These are phyloP conservation scores for Stomatorhinus walkeri DNA, from an alignment of 2,797 vertebrate genomes.

Conservation along the genomic window DNA sequence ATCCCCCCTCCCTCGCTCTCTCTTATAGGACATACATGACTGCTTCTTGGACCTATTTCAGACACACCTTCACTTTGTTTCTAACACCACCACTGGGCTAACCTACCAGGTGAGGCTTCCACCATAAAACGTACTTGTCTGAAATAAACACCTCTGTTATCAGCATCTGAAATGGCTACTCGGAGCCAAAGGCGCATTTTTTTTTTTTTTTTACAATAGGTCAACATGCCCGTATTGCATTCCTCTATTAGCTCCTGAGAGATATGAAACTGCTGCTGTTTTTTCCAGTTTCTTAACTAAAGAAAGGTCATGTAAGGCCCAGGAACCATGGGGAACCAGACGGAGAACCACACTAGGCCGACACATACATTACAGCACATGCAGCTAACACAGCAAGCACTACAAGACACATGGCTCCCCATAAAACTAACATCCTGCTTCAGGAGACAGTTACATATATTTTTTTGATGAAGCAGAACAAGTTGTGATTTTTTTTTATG, in stretches of 20 bases:
- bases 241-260: not conserved
- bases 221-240: not conserved
- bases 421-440: not conserved
- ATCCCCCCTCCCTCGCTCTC: not conserved
- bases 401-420: not conserved
- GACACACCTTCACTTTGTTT: slow-evolving; percentile 89
- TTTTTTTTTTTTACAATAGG: not conserved
- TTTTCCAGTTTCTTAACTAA: not conserved
- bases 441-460: not conserved
- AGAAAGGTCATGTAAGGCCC: not conserved
- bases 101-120: slow-evolving; percentile 76
- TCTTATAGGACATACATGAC: slow-evolving; percentile 74
- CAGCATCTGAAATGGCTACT: not conserved
- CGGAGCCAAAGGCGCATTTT: not conserved
- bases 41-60: slow-evolving; percentile 94
- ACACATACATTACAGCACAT: not conserved
- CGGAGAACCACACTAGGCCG: no score
- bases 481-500: not conserved
- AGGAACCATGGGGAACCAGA: not conserved
- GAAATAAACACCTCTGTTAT: not conserved
- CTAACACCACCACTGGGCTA: slow-evolving; percentile 71
- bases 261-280: not conserved
- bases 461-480: not conserved
- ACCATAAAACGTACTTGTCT: not conserved
- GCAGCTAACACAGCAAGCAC: not conserved